Evolutionary conservation across 1,140 invertebrate genomes (phyloP).

Genomic region (Macrobrachium rosenbergii): DNA sequence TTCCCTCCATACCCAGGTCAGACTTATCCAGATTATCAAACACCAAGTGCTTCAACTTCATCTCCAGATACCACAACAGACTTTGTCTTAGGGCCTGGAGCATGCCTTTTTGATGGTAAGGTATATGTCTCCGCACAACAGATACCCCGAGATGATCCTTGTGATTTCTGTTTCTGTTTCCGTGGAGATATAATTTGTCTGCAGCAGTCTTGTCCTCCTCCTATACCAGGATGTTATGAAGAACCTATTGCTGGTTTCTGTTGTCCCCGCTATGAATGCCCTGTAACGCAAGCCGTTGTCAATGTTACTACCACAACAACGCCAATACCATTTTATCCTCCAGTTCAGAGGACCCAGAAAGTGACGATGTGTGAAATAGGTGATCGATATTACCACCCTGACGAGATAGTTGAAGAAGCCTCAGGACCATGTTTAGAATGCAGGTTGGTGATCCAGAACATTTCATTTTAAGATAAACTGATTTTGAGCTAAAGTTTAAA

Average conservation of each 20-base stretch:
- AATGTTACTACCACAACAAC: constrained; percentile 80
- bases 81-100: constrained; percentile 82
- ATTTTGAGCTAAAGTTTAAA: neutral
- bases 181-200: constrained; percentile 95
- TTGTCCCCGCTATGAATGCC: constrained; percentile 94
- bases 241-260: constrained; percentile 94
- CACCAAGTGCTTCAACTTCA: constrained; percentile 37
- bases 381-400: constrained; percentile 84
- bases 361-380: constrained; percentile 83
- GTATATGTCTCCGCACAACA: constrained; percentile 94
- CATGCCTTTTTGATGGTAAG: constrained; percentile 90
- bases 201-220: constrained; percentile 94
- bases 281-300: constrained; percentile 81
- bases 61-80: constrained; percentile 56
- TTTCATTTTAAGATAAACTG: neutral
- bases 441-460: constrained; percentile 79
- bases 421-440: constrained; percentile 92
- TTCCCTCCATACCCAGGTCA: constrained; percentile 39
- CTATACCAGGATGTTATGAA: constrained; percentile 89
- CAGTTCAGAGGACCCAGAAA: constrained; percentile 24
- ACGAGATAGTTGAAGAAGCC: constrained; percentile 84
- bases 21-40: neutral
- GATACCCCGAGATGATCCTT: constrained; percentile 92
- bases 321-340: constrained; percentile 59
- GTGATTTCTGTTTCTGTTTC: constrained; percentile 98